Evolutionary conservation across 2,888 invertebrate genomes (phyloP).

Genomic region (Torymus texanus): DNA sequence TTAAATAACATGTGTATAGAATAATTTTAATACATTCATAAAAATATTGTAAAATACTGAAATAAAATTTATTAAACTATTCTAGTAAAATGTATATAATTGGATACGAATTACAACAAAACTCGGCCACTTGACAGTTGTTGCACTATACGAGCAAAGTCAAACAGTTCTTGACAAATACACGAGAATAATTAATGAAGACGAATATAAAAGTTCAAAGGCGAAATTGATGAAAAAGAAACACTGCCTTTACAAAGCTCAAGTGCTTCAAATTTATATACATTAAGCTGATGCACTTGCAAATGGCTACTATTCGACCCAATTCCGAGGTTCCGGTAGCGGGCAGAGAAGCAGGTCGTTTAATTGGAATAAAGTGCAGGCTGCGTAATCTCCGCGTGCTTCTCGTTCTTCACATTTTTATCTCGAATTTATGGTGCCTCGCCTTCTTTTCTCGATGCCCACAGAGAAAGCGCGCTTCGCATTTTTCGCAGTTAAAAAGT

Average conservation of each 20-base stretch:
- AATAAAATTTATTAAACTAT: too few relatives aligned
- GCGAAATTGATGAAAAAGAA: background rate
- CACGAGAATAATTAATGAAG: background rate
- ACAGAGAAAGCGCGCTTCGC: background rate
- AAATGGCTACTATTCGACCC: conserved; percentile 24
- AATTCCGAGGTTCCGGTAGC: conserved; percentile 34
- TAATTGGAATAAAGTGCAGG: conserved; percentile 63
- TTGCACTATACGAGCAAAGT: too few relatives aligned
- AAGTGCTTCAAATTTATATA: conserved; percentile 13
- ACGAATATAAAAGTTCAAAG: background rate
- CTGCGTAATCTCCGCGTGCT: conserved; percentile 61
- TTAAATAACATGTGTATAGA: too few relatives aligned
- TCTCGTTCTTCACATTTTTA: conserved; percentile 36
- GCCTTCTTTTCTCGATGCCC: conserved; percentile 51
- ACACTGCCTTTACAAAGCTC: background rate
- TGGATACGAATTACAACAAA: too few relatives aligned
- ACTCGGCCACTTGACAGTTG: too few relatives aligned
- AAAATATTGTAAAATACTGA: too few relatives aligned
- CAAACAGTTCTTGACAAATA: too few relatives aligned
- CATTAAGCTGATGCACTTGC: conserved; percentile 34
- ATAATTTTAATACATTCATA: too few relatives aligned
- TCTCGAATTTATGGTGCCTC: conserved; percentile 20
- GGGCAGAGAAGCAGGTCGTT: conserved; percentile 42
- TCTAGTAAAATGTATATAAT: too few relatives aligned
- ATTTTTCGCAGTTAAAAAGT: conserved; percentile 9